Evolutionary conservation across 1,140 invertebrate species (phyloP), one percentile per base, ranked within the genome.

Genomic region (Bursaphelenchus mucronatus): DNA sequence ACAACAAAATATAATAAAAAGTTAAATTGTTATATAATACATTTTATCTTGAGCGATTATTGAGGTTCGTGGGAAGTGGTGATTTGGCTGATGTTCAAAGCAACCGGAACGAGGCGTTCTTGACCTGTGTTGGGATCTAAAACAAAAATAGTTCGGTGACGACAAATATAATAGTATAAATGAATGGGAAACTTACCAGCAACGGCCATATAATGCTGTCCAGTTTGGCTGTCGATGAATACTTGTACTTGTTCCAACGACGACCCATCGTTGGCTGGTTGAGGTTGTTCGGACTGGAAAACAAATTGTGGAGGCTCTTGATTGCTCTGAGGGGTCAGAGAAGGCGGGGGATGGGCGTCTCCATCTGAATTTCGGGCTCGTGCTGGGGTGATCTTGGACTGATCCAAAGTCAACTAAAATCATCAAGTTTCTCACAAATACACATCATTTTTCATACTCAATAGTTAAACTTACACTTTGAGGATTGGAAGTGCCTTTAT

Each of bases 191-290:
- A 55, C 54, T 15, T 55, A 55, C 54, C 54, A 55, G 39, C 13
- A 55, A n/a, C 13, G 6, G n/a, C 13, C 19, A 70, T 57, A 51
- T 75, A 73, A 41, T 73, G 71, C 49, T 73, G 71, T 8, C 71
- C 71, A 51, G 69, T 68, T 15, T 54, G 49, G 4, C 44, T 43
- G 19, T 73, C 73, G 19, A 73, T 61, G 39, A 65, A 70, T 4
- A 73, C 61, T 59, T 68, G 54, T 2, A 71, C 30, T 10, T 72
- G 72, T 51, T 72, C 72, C 8, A 76, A 40, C 13, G 68, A 21
- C 52, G 55, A 61, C 21, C 19, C 45, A 41, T 40, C 44, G 9
- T 39, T 44, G 1, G 30, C 15, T 40, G n/a, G n/a, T 8, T 11
- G 8, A 8, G 49, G 13, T 39, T 53, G 30, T 10, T 63, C 43